Evolutionary conservation across 1,140 invertebrate species (phyloP).

Genomic region (Bombus waltoni): DNA sequence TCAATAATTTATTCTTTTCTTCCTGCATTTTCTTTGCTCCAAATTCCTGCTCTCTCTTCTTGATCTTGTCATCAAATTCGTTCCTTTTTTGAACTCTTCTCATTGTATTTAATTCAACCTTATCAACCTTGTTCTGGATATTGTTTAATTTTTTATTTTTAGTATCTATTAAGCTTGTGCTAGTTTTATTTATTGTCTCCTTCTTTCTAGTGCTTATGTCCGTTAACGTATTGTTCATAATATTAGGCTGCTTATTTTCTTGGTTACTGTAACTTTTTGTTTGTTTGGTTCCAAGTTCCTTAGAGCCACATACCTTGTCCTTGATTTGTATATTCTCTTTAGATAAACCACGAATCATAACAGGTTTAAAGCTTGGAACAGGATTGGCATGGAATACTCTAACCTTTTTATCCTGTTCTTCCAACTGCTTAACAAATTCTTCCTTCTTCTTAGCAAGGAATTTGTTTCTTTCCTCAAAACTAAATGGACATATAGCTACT

Average conservation of each 20-base stretch:
- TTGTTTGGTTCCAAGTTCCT: background rate
- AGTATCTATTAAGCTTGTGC: background rate
- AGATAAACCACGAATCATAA: conserved; percentile 62
- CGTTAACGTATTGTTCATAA: background rate
- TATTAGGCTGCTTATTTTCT: conserved; percentile 51
- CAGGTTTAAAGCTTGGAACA: conserved; percentile 77
- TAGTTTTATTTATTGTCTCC: too few relatives aligned
- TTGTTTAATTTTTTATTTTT: background rate
- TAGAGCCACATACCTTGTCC: background rate
- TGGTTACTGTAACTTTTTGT: conserved; percentile 18
- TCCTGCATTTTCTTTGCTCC: conserved; percentile 63
- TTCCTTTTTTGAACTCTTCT: conserved; percentile 74
- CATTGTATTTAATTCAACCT: conserved; percentile 75
- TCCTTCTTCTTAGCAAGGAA: conserved; percentile 80
- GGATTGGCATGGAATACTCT: conserved; percentile 83
- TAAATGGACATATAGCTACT: conserved; percentile 79
- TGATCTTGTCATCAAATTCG: conserved; percentile 77
- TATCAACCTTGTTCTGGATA: conserved; percentile 22
- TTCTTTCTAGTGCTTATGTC: background rate
- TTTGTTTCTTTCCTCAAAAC: conserved; percentile 83
- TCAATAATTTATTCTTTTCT: conserved; percentile 61
- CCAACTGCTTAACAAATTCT: conserved; percentile 82
- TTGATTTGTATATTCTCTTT: conserved; percentile 30
- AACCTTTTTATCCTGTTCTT: conserved; percentile 77
- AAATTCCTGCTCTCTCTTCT: conserved; percentile 71